Evolutionary conservation across 2,888 invertebrate species (phyloP).

Genomic region (Clusia tigrina): DNA sequence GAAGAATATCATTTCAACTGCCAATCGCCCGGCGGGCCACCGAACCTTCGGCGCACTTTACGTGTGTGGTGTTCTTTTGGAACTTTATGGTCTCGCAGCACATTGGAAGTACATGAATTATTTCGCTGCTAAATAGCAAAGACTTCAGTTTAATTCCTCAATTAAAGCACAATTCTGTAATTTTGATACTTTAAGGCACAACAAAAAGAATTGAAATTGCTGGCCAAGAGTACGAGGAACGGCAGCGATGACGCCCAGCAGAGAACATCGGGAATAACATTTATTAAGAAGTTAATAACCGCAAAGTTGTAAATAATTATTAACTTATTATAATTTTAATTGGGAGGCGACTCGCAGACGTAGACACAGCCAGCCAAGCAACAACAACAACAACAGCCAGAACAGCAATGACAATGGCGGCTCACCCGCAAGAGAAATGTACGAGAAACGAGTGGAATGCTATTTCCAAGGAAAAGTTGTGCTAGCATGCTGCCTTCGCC

Average conservation of each 20-base stretch:
- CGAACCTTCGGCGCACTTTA: too few species aligned
- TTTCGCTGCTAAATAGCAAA: conserved; percentile 40
- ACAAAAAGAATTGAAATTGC: not conserved
- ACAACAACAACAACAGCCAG: not conserved
- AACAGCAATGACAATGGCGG: not conserved
- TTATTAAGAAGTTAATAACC: conserved; percentile 7
- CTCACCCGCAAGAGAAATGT: too few species aligned
- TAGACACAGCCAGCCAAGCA: not conserved
- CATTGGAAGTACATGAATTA: conserved; percentile 16
- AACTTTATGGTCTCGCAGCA: conserved; percentile 11
- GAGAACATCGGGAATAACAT: not conserved
- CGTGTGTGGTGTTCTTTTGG: conserved; percentile 28
- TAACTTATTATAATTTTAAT: conserved; percentile 12
- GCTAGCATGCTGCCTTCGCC: conserved; percentile 2
- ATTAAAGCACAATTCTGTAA: not conserved
- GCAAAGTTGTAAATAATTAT: conserved; percentile 8
- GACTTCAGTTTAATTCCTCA: not conserved
- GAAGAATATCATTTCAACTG: not conserved
- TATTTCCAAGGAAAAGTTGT: not conserved
- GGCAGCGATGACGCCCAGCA: too few species aligned
- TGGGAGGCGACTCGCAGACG: not conserved
- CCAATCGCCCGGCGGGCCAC: not conserved
- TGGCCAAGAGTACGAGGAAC: too few species aligned
- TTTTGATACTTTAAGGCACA: not conserved
- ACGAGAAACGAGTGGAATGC: not conserved